Conservation (phyloP, 2,888 invertebrate species). For the Eueremaeus valkanovi region DNA sequence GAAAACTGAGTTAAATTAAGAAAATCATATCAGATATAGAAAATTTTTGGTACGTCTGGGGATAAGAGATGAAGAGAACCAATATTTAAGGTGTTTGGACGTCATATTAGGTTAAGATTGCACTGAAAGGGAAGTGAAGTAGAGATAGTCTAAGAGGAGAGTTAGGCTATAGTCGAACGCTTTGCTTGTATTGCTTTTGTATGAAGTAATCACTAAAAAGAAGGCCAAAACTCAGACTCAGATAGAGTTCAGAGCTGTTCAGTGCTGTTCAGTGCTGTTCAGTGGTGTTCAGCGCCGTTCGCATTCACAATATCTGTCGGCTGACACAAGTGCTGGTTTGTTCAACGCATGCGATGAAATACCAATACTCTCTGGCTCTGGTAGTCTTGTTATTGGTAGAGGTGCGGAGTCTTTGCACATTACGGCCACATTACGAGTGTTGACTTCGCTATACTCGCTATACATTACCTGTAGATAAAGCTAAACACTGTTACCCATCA, state of each 20-base stretch:
- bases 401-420: constrained; percentile 6
- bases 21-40: too few species aligned
- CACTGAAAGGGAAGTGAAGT: neutral
- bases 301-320: neutral
- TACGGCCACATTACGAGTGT: constrained; percentile 23
- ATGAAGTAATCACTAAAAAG: neutral
- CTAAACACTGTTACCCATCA: neutral
- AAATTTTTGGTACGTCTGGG: too few species aligned
- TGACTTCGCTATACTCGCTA: neutral
- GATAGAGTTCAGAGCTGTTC: neutral
- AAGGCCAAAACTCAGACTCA: neutral
- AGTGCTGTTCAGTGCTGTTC: neutral
- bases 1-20: too few species aligned
- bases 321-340: neutral
- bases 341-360: constrained; percentile 16
- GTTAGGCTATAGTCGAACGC: neutral
- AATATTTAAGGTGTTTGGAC: neutral
- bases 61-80: neutral
- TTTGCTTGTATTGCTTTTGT: neutral
- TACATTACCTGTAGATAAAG: constrained; percentile 22
- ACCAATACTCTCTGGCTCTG: neutral
- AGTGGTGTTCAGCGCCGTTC: neutral
- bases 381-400: constrained; percentile 21
- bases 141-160: too few species aligned
- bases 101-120: neutral